Evolutionary conservation across 2,113 vertebrate species (phyloP).

Genomic region (Ctenodactylus gundi): DNA sequence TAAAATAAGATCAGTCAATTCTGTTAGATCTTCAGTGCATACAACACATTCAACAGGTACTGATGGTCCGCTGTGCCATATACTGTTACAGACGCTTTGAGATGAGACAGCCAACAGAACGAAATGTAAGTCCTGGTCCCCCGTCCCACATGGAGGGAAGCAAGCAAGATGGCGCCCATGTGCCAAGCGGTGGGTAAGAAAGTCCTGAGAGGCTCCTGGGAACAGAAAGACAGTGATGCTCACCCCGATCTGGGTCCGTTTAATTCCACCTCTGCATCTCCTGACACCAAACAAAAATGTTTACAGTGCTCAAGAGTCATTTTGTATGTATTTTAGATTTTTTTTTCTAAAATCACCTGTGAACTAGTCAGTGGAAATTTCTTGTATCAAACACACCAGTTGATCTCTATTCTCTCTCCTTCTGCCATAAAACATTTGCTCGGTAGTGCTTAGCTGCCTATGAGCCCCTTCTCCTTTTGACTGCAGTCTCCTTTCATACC

Average conservation of each 20-base stretch:
- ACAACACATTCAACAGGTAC: too few relatives aligned
- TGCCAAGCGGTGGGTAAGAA: not conserved
- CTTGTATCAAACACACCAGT: not conserved
- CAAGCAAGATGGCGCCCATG: not conserved
- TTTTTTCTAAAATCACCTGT: not conserved
- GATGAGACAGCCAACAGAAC: too few relatives aligned
- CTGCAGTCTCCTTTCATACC: not conserved
- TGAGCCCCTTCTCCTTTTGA: too few relatives aligned
- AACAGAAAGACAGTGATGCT: rapidly evolving
- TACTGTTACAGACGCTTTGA: not conserved
- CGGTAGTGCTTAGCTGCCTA: not conserved
- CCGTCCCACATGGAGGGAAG: not conserved
- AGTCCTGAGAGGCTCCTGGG: too few relatives aligned
- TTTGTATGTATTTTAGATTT: not conserved
- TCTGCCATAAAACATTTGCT: not conserved
- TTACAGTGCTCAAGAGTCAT: not conserved
- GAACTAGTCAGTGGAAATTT: not conserved
- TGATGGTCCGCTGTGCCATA: rapidly evolving
- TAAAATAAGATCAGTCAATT: not conserved
- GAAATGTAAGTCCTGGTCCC: not conserved
- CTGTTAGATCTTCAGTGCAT: not conserved
- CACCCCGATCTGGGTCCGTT: not conserved
- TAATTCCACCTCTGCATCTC: not conserved
- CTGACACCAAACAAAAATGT: not conserved
- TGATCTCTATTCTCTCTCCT: not conserved